Evolutionary conservation across 1,140 invertebrate species (phyloP).

Genomic region (silkworm (Bombyx mori)): DNA sequence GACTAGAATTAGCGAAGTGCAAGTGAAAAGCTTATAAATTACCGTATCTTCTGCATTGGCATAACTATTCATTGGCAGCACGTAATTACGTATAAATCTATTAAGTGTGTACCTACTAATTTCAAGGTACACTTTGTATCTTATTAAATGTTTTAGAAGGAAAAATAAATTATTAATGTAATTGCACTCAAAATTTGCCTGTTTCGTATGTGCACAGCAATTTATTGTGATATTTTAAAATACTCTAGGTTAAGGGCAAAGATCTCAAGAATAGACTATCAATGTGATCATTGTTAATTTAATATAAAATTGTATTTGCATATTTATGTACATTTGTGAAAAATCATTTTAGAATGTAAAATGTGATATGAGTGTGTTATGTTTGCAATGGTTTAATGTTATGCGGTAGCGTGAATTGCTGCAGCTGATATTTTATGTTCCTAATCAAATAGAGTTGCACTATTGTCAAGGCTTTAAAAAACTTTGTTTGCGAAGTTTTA

Average conservation of each 20-base stretch:
- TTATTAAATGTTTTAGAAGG: slow-evolving; percentile 26
- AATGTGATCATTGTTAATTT: slow-evolving; percentile 54
- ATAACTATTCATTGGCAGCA: slow-evolving; percentile 8
- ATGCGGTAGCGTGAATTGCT: too few species aligned
- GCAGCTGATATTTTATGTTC: too few species aligned
- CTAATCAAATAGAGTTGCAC: too few species aligned
- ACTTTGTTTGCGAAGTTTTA: too few species aligned
- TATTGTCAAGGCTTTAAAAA: too few species aligned
- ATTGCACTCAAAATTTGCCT: slow-evolving; percentile 70
- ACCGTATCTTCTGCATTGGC: not conserved
- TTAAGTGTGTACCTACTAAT: slow-evolving; percentile 13
- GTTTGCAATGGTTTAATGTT: too few species aligned
- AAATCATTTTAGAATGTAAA: too few species aligned
- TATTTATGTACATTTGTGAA: not conserved
- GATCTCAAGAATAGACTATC: slow-evolving; percentile 58
- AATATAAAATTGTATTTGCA: slow-evolving; percentile 30
- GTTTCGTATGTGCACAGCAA: slow-evolving; percentile 70
- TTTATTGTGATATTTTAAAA: slow-evolving; percentile 71
- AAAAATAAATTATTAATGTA: slow-evolving; percentile 56
- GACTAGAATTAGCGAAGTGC: too few species aligned
- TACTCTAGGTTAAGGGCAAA: slow-evolving; percentile 65
- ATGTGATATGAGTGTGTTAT: too few species aligned
- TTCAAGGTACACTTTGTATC: slow-evolving; percentile 36
- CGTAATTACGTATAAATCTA: slow-evolving; percentile 5
- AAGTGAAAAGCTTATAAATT: too few species aligned